Evolutionary conservation across 2,888 invertebrate species (phyloP).

Genomic region (Monoplex corrugatus): DNA sequence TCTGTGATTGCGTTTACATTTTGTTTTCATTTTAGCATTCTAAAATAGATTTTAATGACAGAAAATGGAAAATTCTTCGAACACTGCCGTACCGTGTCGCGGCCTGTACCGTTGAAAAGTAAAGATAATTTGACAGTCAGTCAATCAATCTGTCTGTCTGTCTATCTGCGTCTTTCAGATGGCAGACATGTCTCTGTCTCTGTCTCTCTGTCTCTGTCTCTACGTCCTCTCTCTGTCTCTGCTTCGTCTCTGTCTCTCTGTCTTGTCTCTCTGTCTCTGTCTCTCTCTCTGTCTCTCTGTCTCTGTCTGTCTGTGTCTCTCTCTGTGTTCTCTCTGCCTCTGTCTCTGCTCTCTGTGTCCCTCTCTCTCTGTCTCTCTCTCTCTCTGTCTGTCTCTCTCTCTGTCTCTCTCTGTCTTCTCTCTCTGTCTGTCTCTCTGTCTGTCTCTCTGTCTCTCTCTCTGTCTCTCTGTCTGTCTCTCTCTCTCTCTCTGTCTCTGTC

Average conservation of each 20-base stretch:
- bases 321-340: neutral
- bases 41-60: no score
- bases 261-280: neutral
- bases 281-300: neutral
- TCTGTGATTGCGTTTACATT: no score
- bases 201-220: neutral
- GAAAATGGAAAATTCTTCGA: no score
- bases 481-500: no score
- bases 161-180: neutral
- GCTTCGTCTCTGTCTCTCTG: neutral
- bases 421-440: neutral
- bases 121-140: no score
- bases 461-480: no score
- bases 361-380: neutral
- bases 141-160: no score
- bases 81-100: no score
- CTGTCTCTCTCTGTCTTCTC: conserved; percentile 10
- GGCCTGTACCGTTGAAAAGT: no score
- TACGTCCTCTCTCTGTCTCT: neutral
- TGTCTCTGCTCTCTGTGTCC: neutral
- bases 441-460: neutral
- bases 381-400: conserved; percentile 9
- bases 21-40: no score
- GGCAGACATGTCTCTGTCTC: no score
- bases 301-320: neutral